Evolutionary conservation across 2,888 invertebrate genomes (phyloP).

Genomic region (Willowsia nigromaculata): DNA sequence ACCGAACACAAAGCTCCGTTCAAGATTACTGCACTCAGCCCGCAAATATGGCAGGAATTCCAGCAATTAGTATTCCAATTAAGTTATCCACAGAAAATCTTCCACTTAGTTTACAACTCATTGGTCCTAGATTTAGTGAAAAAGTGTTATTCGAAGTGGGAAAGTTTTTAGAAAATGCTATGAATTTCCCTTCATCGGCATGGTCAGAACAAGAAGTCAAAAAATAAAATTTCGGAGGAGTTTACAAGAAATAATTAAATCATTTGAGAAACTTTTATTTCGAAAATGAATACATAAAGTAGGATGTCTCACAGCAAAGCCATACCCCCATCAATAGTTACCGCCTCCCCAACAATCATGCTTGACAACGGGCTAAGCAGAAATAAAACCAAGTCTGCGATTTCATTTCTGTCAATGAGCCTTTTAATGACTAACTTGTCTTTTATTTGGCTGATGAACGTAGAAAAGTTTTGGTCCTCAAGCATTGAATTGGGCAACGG

Average conservation of each 20-base stretch:
- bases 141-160: slow-evolving; percentile 88
- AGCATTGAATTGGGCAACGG: background rate
- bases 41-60: slow-evolving; percentile 97
- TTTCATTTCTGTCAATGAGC: background rate
- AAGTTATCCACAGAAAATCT: slow-evolving; percentile 86
- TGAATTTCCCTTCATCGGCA: slow-evolving; percentile 83
- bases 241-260: background rate
- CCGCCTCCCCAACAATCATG: background rate
- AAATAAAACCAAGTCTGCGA: background rate
- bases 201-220: background rate
- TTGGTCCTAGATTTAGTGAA: slow-evolving; percentile 90
- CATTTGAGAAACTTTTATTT: no score
- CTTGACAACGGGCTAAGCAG: background rate
- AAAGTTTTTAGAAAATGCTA: slow-evolving; percentile 88
- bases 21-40: slow-evolving; percentile 98
- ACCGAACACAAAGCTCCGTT: slow-evolving; percentile 91
- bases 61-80: slow-evolving; percentile 93
- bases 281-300: no score
- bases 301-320: background rate
- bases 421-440: background rate
- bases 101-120: slow-evolving; percentile 93
- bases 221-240: no score
- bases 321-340: background rate
- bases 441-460: background rate
- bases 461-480: background rate